Conservation (phyloP, 2,113 vertebrate species). For the Sitta europaea region DNA sequence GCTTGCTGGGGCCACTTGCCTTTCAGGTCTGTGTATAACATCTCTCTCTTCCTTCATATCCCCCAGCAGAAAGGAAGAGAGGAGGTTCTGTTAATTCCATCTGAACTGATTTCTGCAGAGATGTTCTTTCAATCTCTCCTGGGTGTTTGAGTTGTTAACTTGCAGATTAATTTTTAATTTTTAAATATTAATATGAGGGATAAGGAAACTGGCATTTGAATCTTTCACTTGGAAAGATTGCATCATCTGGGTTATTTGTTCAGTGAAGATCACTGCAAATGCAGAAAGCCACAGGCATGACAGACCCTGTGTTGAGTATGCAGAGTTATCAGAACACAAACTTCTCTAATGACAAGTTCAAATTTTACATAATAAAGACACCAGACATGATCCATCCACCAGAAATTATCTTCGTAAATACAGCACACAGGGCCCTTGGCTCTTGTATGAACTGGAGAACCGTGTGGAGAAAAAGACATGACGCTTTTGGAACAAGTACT, state of each 20-base stretch:
- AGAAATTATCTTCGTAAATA: neutral
- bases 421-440: neutral
- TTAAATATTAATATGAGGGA: slow-evolving; percentile 16
- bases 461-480: neutral
- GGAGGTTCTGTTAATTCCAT: neutral
- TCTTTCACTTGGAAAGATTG: slow-evolving; percentile 30
- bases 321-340: slow-evolving; percentile 48
- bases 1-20: neutral
- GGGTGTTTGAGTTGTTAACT: neutral
- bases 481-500: neutral
- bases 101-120: neutral
- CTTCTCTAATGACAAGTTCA: neutral
- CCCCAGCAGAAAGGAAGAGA: neutral
- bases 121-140: neutral
- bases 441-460: neutral
- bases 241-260: slow-evolving; percentile 23
- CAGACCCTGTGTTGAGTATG: slow-evolving; percentile 1
- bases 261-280: slow-evolving; percentile 12
- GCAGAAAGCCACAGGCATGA: neutral
- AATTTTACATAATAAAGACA: slow-evolving; percentile 16
- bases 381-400: neutral
- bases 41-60: neutral
- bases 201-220: neutral
- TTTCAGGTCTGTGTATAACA: neutral
- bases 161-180: neutral